phyloP scores from a whole-genome alignment of 2,888 invertebrate species.

The Neuroscelio doddi region DNA sequence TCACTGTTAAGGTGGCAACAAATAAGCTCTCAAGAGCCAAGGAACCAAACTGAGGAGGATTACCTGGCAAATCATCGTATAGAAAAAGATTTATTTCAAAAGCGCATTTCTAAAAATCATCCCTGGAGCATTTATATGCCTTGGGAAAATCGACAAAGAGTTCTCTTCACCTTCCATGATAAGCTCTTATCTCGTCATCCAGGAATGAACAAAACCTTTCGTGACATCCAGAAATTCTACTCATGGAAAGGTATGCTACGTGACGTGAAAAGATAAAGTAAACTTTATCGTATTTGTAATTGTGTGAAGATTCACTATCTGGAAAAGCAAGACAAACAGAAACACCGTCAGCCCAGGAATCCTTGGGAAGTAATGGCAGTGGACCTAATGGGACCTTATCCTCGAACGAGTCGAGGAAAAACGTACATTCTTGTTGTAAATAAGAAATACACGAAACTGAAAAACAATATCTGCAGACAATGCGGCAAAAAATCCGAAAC shows the following conservation, averaged over 20 bases:
- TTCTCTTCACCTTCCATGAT: slow-evolving; percentile 23
- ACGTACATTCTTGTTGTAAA: slow-evolving; percentile 42
- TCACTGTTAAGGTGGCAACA: not conserved
- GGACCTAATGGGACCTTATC: slow-evolving; percentile 47
- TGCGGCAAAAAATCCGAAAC: too few relatives aligned
- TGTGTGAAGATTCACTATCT: slow-evolving; percentile 3
- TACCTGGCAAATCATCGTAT: not conserved
- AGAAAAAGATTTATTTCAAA: not conserved
- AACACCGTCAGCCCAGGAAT: slow-evolving; percentile 8
- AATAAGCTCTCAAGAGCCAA: not conserved
- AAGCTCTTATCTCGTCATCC: slow-evolving; percentile 17
- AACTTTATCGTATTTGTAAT: slow-evolving; percentile 1
- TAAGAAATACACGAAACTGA: too few relatives aligned
- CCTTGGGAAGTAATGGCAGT: slow-evolving; percentile 24
- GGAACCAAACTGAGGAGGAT: not conserved
- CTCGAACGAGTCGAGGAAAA: slow-evolving; percentile 19
- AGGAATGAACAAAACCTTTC: slow-evolving; percentile 10
- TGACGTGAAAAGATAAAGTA: slow-evolving; percentile 25
- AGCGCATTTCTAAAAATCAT: not conserved
- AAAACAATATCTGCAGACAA: too few relatives aligned
- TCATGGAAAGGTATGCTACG: slow-evolving; percentile 28
- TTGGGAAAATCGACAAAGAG: too few relatives aligned
- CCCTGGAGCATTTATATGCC: too few relatives aligned
- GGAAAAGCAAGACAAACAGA: not conserved
- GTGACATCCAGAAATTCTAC: not conserved